Base-by-base conservation (phyloP, 1,140 invertebrate genomes). In the Dreissena polymorpha region DNA sequence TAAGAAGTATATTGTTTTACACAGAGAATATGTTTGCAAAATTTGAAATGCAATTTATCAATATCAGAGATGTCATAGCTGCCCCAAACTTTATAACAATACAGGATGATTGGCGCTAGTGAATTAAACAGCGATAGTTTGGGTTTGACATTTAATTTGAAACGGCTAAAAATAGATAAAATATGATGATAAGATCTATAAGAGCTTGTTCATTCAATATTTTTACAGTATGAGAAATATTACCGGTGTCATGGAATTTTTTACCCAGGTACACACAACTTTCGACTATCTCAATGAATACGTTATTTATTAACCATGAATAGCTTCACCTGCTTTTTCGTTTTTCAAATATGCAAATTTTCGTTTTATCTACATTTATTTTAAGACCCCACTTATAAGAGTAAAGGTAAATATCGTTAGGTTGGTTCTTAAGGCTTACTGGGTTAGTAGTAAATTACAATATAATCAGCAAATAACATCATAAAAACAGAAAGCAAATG, bases 381-480 rank as follows among this genome's bases (percentile, higher is more conserved):
- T 49, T 65, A 21, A 77, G 25, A 16, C 63, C 63, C 75, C 75
- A 77, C 27, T 77, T 68, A 51, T 51, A 3, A 3, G 49, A 79
- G 21, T 77, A n/a, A n/a, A n/a, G n/a, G n/a, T n/a, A 69, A 8
- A 70, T 8, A 18, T 39, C 55, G 21, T 79, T 53, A 50, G 68
- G 23, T 57, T 69, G 67, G 51, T 25, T 21, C 53, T 79, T 49
- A 14, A 79, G 23, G 25, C 76, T 60, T 69, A 63, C 49, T 55
- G 39, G 13, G 39, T 70, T 53, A 69, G 64, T 79, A 13, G 76
- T 79, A 70, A 83, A 83, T 18, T 23, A 64, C 81, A 16, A 72
- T 84, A 65, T 84, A 60, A 27, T 83, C 80, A 29, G 39, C 82
- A 77, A 76, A 77, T 55, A 84, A 70, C 60, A 83, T 68, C n/a